Evolutionary conservation across 2,113 vertebrate genomes (phyloP).

Genomic region (crab-eating macaque (Macaca fascicularis)): DNA sequence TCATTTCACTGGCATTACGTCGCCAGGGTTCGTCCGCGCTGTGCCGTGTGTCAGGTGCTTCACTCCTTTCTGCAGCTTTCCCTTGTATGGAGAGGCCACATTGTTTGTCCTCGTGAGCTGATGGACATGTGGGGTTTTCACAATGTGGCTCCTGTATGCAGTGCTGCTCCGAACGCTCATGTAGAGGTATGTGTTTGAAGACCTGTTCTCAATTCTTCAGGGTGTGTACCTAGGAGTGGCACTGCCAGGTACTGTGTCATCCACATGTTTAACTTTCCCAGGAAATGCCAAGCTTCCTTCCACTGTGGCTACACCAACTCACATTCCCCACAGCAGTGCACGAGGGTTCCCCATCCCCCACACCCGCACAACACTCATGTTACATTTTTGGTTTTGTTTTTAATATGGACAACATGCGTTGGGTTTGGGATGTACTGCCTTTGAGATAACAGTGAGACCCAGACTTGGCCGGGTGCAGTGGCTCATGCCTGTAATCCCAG

Average conservation of each 20-base stretch:
- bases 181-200: neutral
- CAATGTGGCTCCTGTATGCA: fast-evolving
- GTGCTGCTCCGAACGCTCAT: neutral
- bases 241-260: no score
- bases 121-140: neutral
- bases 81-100: neutral
- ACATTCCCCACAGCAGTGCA: neutral
- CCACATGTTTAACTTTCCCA: fast-evolving
- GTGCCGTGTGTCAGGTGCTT: fast-evolving
- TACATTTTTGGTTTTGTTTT: neutral
- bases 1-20: neutral
- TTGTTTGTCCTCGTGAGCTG: no score
- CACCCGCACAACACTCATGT: no score
- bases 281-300: neutral
- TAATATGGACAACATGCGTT: no score
- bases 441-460: neutral
- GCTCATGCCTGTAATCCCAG: no score
- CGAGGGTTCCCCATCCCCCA: neutral
- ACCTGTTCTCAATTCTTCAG: neutral
- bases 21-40: neutral
- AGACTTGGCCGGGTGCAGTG: no score
- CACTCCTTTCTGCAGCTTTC: neutral
- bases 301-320: neutral
- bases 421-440: neutral
- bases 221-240: neutral